Base-by-base conservation (phyloP, 2,888 invertebrate species). In the Heliconius aoede region DNA sequence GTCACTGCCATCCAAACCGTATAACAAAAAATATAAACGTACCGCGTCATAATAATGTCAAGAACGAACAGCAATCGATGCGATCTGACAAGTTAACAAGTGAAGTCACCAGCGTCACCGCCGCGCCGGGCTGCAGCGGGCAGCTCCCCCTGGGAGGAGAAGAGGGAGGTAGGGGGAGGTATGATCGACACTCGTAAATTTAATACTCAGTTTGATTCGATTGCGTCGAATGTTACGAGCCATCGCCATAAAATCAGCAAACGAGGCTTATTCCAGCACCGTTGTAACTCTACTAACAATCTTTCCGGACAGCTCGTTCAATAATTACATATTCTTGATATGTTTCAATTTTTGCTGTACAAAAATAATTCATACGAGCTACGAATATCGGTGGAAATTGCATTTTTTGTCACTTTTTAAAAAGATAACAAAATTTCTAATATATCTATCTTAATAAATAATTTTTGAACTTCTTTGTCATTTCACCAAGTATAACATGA, bases 11-110 rank as follows among this genome's bases (percentile, higher is more conserved):
- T 69, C 30, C 55, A 30, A 30, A 32, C 5, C 30, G 13, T 69
- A n/a, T 55, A n/a, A 55, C 55, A 30, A 11, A 55, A 69, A 30
- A 55, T 55, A 69, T 69, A 51, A 8, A 36, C 24, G 72, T 72
- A 28, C 26, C 60, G 36, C 40, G 62, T 73, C 72, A 73, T 73
- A 62, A 73, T 62, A 73, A 73, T 28, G 46, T 73, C 72, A 62
- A 62, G 62, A 62, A 46, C 62, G 72, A 73, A 62, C 72, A 46
- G 61, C 62, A 46, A 72, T 62, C 46, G 40, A 62, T 62, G 62
- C 28, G 62, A 62, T 62, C 72, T 73, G 72, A 73, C 62, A 73
- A 73, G 72, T 62, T 32, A 62, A 72, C 72, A 72, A 72, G 72
- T 72, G 72, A 60, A 60, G 36, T 60, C 58, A 60, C 60, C 60